Evolutionary conservation across 2,113 vertebrate species (phyloP), one percentile per base, ranked within the genome.

Genomic region (Triplophysa dalaica): DNA sequence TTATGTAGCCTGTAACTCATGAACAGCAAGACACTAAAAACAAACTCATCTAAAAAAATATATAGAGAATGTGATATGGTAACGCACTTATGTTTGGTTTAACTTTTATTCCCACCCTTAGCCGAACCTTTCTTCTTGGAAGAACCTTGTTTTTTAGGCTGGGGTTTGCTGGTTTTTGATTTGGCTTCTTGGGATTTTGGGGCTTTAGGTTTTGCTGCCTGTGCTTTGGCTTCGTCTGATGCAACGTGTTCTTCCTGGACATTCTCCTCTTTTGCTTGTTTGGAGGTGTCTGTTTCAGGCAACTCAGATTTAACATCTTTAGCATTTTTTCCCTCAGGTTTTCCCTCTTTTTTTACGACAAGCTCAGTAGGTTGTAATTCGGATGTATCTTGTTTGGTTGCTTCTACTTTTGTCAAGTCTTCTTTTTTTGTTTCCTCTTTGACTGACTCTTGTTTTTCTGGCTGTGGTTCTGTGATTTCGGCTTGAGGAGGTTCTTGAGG

Each of bases 121-220:
- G 75, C 48, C 19, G 81, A 41, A 62, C 41, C 61, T 67, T 83
- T 83, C 74, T 83, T 86, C 24, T 83, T 86, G 1, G 75, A 24
- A 24, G 65, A 8, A 50, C 66, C 62, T 81, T 63, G 70, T 79
- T 83, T 83, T 81, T 86, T 83, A 16, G 52, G 8, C 45, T 77
- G 79, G 22, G 45, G 2, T 72, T 86, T 86, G 38, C 33, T 41
- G 45, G 41, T 33, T n/a, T 65, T 72, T 11, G 65, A 4, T 41
- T 76, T 85, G 21, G 80, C 50, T 21, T 79, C 80, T 76, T 81
- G 81, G 65, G 61, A 19, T 75, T 81, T 79, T n/a, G 24, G 8
- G 2, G 63, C 17, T 68, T 80, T 73, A 48, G 76, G 56, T 77
- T 81, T 73, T 56, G 70, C 45, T 63, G 29, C 61, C 1, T 54